Conservation (phyloP, 53 echinoderm and acorn worm species). For the Actinopyga echinites region DNA sequence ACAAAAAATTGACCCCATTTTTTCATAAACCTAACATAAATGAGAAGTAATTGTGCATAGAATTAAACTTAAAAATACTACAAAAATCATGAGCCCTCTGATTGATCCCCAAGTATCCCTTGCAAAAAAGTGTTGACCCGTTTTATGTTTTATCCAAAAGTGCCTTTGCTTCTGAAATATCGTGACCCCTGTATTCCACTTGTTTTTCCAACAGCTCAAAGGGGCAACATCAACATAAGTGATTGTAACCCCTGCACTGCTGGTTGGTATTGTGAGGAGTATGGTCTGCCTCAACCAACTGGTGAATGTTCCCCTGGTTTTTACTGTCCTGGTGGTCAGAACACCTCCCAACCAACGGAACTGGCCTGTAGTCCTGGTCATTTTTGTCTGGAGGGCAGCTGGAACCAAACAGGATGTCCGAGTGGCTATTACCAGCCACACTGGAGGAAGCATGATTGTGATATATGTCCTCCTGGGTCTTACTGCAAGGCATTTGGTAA, state of each 20-base stretch:
- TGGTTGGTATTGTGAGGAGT: slow-evolving; percentile 90
- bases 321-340: slow-evolving; percentile 92
- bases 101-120: too few relatives aligned
- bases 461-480: slow-evolving; percentile 81
- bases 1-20: too few relatives aligned
- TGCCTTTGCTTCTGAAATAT: not conserved
- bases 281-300: slow-evolving; percentile 70
- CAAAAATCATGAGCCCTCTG: too few relatives aligned
- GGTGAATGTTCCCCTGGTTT: slow-evolving; percentile 76
- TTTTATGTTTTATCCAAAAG: not conserved
- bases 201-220: slow-evolving; percentile 45
- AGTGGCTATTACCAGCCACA: slow-evolving; percentile 94
- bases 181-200: not conserved
- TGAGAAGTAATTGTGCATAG: too few relatives aligned
- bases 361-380: slow-evolving; percentile 99
- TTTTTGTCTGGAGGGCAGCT: slow-evolving; percentile 78
- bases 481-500: slow-evolving; percentile 92
- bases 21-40: too few relatives aligned
- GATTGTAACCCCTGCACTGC: slow-evolving; percentile 79
- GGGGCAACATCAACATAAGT: slow-evolving; percentile 70
- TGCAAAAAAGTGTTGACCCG: too few relatives aligned
- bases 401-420: slow-evolving; percentile 88
- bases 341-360: slow-evolving; percentile 74
- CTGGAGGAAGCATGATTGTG: slow-evolving; percentile 80
- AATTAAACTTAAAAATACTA: too few relatives aligned